These are phyloP conservation scores for Gila orcuttii DNA, from an alignment of 2,113 vertebrate species.

Conservation along the genomic window DNA sequence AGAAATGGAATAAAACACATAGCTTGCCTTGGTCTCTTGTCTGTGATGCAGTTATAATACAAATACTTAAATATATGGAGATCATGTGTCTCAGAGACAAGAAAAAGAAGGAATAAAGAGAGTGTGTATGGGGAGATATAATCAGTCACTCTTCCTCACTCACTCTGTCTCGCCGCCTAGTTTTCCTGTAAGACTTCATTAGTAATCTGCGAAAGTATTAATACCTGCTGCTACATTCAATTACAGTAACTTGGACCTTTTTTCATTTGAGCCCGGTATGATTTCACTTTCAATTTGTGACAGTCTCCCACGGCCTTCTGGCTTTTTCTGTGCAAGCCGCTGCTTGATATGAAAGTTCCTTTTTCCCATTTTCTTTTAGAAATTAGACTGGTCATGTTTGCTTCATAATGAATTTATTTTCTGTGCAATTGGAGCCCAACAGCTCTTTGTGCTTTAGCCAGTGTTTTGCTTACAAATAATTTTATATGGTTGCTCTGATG, in stretches of 20 bases:
- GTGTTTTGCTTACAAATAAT: constrained; percentile 5
- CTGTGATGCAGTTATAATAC: background rate
- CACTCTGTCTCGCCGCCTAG: constrained; percentile 60
- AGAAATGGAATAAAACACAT: background rate
- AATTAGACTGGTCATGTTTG: constrained; percentile 50
- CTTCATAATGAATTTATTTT: constrained; percentile 14
- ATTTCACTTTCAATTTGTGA: constrained; percentile 58
- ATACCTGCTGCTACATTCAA: constrained; percentile 61
- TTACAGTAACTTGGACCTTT: constrained; percentile 56
- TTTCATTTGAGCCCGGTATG: constrained; percentile 57
- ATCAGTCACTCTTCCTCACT: constrained; percentile 62
- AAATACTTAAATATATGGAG: constrained; percentile 7
- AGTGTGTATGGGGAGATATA: constrained; percentile 49
- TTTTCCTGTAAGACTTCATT: constrained; percentile 57
- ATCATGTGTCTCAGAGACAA: constrained; percentile 24
- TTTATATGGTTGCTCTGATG: background rate
- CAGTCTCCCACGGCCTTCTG: constrained; percentile 50
- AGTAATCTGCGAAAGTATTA: constrained; percentile 57
- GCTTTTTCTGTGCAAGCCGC: constrained; percentile 52
- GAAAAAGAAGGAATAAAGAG: constrained; percentile 26
- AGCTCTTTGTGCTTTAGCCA: background rate
- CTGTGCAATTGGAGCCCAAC: constrained; percentile 3
- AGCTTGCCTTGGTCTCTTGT: background rate
- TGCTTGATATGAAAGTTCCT: constrained; percentile 43
- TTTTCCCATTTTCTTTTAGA: constrained; percentile 27